These are phyloP conservation scores for Notothenia rossii DNA, from an alignment of 2,113 vertebrate genomes.

Conservation along the genomic window DNA sequence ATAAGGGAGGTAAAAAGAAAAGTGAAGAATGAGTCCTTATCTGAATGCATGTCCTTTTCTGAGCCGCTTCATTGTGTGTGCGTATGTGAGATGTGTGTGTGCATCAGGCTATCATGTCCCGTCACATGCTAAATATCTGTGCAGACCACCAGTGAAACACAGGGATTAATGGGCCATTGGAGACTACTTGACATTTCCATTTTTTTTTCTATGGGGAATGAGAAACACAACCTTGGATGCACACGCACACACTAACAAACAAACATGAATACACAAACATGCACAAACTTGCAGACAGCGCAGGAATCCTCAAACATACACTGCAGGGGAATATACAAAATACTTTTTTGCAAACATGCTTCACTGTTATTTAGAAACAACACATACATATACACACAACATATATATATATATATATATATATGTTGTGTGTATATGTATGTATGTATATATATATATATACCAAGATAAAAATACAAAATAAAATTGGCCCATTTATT, in stretches of 20 bases:
- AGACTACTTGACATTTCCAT: slow-evolving; percentile 71
- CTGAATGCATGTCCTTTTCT: slow-evolving; percentile 28
- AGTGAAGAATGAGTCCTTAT: slow-evolving; percentile 2
- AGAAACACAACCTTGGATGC: slow-evolving; percentile 30
- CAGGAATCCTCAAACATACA: no score
- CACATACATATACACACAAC: no score
- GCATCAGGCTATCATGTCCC: slow-evolving; percentile 48
- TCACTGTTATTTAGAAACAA: neutral
- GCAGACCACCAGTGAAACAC: slow-evolving; percentile 46
- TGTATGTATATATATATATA: no score
- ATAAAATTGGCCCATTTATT: slow-evolving; percentile 18
- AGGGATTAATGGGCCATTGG: slow-evolving; percentile 67
- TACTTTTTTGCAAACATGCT: neutral
- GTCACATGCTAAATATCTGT: slow-evolving; percentile 58
- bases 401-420: no score
- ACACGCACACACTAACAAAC: neutral
- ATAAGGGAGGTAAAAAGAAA: slow-evolving; percentile 1
- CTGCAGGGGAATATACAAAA: slow-evolving; percentile 4
- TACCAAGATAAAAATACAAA: no score
- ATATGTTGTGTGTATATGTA: no score
- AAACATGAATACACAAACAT: neutral
- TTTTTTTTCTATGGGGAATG: slow-evolving; percentile 43
- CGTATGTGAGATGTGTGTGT: slow-evolving; percentile 7
- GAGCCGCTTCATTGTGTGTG: neutral
- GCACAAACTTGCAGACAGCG: neutral